A percentile compares a stretch with the other conserved stretches of the same genome.
Conservation (phyloP, 2,888 invertebrate genomes). For the Dynastes tityus region DNA sequence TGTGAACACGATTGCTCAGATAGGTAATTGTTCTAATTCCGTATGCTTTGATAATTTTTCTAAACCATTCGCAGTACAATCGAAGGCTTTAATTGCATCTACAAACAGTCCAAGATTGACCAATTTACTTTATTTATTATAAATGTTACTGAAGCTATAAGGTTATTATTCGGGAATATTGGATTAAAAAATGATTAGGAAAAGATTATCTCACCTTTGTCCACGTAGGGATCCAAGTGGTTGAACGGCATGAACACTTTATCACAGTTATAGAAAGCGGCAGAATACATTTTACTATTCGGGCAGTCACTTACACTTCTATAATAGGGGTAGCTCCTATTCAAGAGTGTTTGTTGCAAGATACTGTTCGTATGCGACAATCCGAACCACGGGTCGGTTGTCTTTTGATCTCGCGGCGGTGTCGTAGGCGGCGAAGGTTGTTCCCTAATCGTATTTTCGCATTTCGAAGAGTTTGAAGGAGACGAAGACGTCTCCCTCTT, state of each 20-base stretch:
- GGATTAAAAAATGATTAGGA: neutral
- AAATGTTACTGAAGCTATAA: no score
- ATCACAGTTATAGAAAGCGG: slow-evolving; percentile 53
- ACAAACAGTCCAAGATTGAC: no score
- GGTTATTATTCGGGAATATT: no score
- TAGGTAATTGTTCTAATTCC: no score
- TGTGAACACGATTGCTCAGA: no score
- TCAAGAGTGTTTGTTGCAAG: slow-evolving; percentile 59
- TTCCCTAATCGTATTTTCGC: slow-evolving; percentile 39
- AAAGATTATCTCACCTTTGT: slow-evolving; percentile 55
- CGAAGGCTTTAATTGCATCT: no score
- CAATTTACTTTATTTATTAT: no score
- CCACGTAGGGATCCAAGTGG: slow-evolving; percentile 54
- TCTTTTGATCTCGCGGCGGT: slow-evolving; percentile 29
- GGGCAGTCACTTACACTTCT: slow-evolving; percentile 49
- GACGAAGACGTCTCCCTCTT: slow-evolving; percentile 55
- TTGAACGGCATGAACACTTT: slow-evolving; percentile 53
- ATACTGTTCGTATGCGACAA: slow-evolving; percentile 55
- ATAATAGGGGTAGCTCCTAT: slow-evolving; percentile 56
- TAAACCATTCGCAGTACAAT: no score
- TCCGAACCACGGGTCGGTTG: slow-evolving; percentile 45
- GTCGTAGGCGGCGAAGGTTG: slow-evolving; percentile 39
- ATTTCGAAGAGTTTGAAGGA: slow-evolving; percentile 30
- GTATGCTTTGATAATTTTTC: no score
- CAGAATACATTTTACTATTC: slow-evolving; percentile 54